phyloP scores from a whole-genome alignment of 2,797 vertebrate species.

The Nannoperca obscura region DNA sequence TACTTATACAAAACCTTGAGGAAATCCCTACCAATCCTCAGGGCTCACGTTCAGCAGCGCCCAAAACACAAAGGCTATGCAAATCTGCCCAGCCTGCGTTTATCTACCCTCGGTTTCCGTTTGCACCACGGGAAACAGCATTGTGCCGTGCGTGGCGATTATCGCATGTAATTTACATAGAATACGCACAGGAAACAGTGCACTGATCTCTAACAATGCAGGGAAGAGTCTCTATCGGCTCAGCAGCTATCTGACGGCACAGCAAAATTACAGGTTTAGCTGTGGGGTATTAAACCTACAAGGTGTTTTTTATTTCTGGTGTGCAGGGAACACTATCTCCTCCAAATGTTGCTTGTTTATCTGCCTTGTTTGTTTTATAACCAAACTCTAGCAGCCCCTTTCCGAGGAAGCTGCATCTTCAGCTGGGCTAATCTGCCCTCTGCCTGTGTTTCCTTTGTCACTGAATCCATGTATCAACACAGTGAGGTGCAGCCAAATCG shows the following conservation, averaged over 20 bases:
- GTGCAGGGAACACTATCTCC: constrained; percentile 81
- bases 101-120: constrained; percentile 86
- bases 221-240: constrained; percentile 82
- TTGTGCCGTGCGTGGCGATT: constrained; percentile 86
- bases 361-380: constrained; percentile 85
- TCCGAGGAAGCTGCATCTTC: constrained; percentile 76
- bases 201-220: constrained; percentile 85
- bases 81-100: constrained; percentile 86
- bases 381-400: constrained; percentile 73
- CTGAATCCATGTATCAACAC: constrained; percentile 82
- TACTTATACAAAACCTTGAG: constrained; percentile 83
- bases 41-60: constrained; percentile 83
- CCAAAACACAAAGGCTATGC: constrained; percentile 87
- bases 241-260: constrained; percentile 83
- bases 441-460: constrained; percentile 85
- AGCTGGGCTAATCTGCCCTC: constrained; percentile 82
- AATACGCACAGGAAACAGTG: constrained; percentile 85
- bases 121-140: constrained; percentile 85
- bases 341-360: constrained; percentile 85
- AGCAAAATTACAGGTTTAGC: constrained; percentile 86
- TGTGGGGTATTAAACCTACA: constrained; percentile 85
- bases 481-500: constrained; percentile 78
- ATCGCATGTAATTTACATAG: constrained; percentile 89
- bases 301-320: constrained; percentile 80
- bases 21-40: constrained; percentile 82